Evolutionary conservation across 1,140 invertebrate genomes (phyloP).

Genomic region (Homarus americanus): DNA sequence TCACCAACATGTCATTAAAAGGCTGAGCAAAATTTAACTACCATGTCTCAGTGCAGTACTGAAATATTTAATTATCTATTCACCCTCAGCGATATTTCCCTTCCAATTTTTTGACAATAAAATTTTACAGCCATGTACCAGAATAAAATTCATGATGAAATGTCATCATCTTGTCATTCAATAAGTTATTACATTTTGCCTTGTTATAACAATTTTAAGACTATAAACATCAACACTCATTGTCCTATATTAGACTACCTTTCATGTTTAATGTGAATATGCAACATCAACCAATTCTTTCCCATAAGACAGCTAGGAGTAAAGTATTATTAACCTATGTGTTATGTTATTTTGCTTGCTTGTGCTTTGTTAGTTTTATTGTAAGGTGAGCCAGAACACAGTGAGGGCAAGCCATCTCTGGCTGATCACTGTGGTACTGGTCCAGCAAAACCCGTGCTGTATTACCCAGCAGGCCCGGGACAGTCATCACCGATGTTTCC

Average conservation of each 20-base stretch:
- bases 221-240: neutral
- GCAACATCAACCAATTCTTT: neutral
- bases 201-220: neutral
- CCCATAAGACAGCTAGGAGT: too few relatives aligned
- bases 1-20: neutral
- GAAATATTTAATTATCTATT: neutral
- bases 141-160: neutral
- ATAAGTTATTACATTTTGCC: neutral
- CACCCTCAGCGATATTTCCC: neutral
- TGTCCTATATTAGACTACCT: neutral
- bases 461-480: slow-evolving; percentile 67
- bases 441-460: slow-evolving; percentile 68
- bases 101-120: neutral
- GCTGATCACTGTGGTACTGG: slow-evolving; percentile 73
- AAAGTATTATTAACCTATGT: too few relatives aligned
- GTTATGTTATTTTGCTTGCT: slow-evolving; percentile 60
- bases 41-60: neutral
- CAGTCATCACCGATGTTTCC: slow-evolving; percentile 69
- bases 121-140: neutral
- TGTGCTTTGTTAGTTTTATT: slow-evolving; percentile 73
- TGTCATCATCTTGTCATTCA: neutral
- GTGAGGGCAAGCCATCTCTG: slow-evolving; percentile 72
- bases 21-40: neutral
- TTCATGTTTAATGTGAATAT: neutral
- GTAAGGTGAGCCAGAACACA: slow-evolving; percentile 73